phyloP scores from a whole-genome alignment of 2,888 invertebrate genomes.

The Campoplex capitator region DNA sequence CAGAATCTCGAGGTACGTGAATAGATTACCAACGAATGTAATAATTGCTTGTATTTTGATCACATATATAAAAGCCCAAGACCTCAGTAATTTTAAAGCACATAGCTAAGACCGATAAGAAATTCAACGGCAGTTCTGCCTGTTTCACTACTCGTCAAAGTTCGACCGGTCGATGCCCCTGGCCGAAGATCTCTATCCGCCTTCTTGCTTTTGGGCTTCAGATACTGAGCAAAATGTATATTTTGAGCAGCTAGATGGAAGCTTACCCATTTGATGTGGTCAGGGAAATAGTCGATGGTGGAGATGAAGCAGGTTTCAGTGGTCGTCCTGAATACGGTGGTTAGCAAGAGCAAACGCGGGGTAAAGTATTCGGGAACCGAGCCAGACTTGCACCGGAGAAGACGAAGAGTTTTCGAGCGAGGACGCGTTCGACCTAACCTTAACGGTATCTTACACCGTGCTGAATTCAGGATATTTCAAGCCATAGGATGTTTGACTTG shows the following conservation, averaged over 20 bases:
- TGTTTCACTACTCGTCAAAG: constrained; percentile 48
- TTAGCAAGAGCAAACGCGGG: constrained; percentile 4
- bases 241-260: constrained; percentile 74
- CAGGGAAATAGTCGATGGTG: constrained; percentile 63
- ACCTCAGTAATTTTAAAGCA: constrained; percentile 18
- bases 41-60: not conserved
- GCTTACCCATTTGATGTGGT: constrained; percentile 79
- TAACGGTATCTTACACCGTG: constrained; percentile 78
- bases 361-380: constrained; percentile 40
- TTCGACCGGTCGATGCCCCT: constrained; percentile 37
- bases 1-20: constrained; percentile 10
- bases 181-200: constrained; percentile 2
- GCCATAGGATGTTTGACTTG: constrained; percentile 81
- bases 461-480: constrained; percentile 79
- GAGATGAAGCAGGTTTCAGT: constrained; percentile 28
- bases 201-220: constrained; percentile 39
- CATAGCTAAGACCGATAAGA: constrained; percentile 26
- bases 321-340: constrained; percentile 40
- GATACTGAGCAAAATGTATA: constrained; percentile 68
- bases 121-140: constrained; percentile 35
- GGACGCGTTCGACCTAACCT: constrained; percentile 73
- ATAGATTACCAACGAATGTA: not conserved
- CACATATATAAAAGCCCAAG: not conserved
- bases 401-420: constrained; percentile 31
- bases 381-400: constrained; percentile 25